Percentiles rank a stretch among this genome's conserved stretches.
phyloP scores from a whole-genome alignment of 2,113 vertebrate species.

The Melanerpes formicivorus region DNA sequence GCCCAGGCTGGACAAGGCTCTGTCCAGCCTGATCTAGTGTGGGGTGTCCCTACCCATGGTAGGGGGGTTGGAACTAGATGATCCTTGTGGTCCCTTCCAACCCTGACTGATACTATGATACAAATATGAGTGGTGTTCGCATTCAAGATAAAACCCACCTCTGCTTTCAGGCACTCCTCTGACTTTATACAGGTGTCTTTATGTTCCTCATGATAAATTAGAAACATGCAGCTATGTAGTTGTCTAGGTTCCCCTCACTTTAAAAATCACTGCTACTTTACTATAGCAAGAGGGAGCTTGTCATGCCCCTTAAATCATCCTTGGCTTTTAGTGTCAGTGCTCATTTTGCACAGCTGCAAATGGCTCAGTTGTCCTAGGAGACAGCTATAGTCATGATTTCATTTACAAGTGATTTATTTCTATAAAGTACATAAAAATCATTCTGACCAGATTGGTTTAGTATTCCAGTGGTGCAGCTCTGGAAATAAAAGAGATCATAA shows the following conservation, averaged over 20 bases:
- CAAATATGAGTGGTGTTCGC: neutral
- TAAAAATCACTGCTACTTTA: neutral
- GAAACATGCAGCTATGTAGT: neutral
- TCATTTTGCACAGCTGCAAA: slow-evolving; percentile 42
- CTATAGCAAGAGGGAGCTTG: neutral
- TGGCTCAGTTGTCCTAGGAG: slow-evolving; percentile 54
- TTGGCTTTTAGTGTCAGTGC: slow-evolving; percentile 60
- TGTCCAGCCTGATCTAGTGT: no score
- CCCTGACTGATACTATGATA: no score
- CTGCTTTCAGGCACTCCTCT: neutral
- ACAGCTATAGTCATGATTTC: slow-evolving; percentile 26
- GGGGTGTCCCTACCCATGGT: no score
- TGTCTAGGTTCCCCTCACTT: neutral
- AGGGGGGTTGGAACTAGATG: no score
- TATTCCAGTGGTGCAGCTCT: neutral
- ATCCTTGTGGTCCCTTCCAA: no score
- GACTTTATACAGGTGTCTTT: neutral
- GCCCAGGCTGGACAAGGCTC: no score
- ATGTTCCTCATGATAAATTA: neutral
- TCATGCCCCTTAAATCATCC: slow-evolving; percentile 54
- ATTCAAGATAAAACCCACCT: neutral
- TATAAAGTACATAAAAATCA: slow-evolving; percentile 4
- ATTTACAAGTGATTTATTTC: slow-evolving; percentile 59
- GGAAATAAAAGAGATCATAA: slow-evolving; percentile 25
- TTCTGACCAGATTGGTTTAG: slow-evolving; percentile 1